phyloP scores from a whole-genome alignment of 1,140 invertebrate genomes.

The Ephestia elutella region DNA sequence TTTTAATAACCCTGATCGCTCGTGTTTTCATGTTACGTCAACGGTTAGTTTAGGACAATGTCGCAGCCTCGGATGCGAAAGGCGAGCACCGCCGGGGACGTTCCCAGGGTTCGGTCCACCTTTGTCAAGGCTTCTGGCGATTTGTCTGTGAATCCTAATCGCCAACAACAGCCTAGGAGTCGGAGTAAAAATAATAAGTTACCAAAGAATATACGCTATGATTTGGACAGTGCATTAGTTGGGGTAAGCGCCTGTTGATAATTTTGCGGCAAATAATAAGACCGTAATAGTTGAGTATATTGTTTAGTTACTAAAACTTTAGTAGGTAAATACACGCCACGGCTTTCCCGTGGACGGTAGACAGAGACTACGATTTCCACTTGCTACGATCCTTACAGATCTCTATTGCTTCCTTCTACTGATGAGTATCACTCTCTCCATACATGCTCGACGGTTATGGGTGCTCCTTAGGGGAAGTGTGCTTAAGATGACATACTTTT shows the following conservation, averaged over 20 bases:
- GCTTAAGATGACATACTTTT: no score
- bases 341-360: no score
- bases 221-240: conserved; percentile 60
- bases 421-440: no score
- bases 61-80: conserved; percentile 23
- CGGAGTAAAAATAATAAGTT: conserved; percentile 43
- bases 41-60: conserved; percentile 18
- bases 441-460: no score
- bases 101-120: background rate
- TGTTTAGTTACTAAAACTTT: no score
- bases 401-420: no score
- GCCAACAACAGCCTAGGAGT: conserved; percentile 15
- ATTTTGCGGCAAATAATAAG: no score
- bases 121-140: conserved; percentile 30
- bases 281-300: no score
- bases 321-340: no score
- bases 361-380: no score
- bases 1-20: background rate
- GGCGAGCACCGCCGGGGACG: background rate
- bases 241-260: conserved; percentile 34
- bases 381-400: no score
- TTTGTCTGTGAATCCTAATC: background rate
- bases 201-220: conserved; percentile 51
- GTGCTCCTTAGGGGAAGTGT: no score
- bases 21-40: conserved; percentile 5